Evolutionary conservation across 2,113 vertebrate genomes (phyloP).

Genomic region (Spea multiplicata): DNA sequence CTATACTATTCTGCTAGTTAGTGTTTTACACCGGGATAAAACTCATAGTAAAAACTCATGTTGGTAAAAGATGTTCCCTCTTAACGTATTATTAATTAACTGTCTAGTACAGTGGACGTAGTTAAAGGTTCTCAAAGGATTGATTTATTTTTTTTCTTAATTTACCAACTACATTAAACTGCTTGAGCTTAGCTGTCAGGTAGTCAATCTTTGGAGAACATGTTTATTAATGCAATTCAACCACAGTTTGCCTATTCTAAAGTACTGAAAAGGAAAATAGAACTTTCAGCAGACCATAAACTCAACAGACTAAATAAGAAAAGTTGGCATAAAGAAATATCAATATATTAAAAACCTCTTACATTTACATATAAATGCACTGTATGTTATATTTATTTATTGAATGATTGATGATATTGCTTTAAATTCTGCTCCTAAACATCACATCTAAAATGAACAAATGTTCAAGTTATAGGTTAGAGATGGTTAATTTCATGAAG

Average conservation of each 20-base stretch:
- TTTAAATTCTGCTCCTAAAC: too few species aligned
- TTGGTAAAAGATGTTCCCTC: too few species aligned
- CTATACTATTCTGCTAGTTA: too few species aligned
- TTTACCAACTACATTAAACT: slow-evolving; percentile 39
- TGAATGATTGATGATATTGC: too few species aligned
- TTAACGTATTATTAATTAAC: slow-evolving; percentile 61
- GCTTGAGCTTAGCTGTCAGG: slow-evolving; percentile 12
- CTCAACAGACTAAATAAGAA: slow-evolving; percentile 1
- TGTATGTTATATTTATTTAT: too few species aligned
- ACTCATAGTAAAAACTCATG: too few species aligned
- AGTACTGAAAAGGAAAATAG: not conserved
- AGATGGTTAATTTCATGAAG: too few species aligned
- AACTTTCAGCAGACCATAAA: not conserved
- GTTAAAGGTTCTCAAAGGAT: slow-evolving; percentile 51
- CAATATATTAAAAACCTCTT: slow-evolving; percentile 1
- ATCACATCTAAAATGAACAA: too few species aligned
- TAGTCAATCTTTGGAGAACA: not conserved
- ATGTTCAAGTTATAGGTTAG: too few species aligned
- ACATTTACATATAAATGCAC: not conserved
- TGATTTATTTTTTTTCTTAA: slow-evolving; percentile 49
- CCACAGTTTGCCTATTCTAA: not conserved
- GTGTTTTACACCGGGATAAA: too few species aligned
- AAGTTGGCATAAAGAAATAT: not conserved
- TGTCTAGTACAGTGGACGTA: slow-evolving; percentile 50
- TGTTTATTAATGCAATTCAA: not conserved